These are phyloP conservation scores for Eulimnadia texana DNA, from an alignment of 1,140 invertebrate species.

Conservation along the genomic window DNA sequence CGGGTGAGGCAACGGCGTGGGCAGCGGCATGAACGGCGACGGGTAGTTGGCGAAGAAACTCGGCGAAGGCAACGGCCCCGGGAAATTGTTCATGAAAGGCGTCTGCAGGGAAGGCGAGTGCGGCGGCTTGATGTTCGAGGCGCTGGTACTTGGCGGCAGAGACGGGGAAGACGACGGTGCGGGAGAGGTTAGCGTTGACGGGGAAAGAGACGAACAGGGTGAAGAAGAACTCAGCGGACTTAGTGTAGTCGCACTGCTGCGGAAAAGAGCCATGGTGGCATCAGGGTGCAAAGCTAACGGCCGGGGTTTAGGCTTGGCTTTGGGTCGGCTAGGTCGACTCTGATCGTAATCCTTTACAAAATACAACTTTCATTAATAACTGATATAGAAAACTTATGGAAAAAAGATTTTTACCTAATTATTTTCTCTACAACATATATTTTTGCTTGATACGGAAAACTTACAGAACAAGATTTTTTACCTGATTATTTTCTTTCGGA, in stretches of 20 bases:
- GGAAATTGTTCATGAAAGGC: conserved; percentile 16
- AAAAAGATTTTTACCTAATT: too few relatives aligned
- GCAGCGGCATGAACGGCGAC: conserved; percentile 14
- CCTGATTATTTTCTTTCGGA: not conserved
- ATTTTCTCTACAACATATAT: too few relatives aligned
- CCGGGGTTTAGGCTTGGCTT: conserved; percentile 15
- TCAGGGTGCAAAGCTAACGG: conserved; percentile 14
- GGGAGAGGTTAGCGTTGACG: conserved; percentile 12
- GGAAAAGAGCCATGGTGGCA: conserved; percentile 9
- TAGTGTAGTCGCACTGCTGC: not conserved
- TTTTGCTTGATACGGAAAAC: too few relatives aligned
- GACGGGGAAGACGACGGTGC: conserved; percentile 14
- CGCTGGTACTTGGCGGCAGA: not conserved
- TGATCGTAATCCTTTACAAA: not conserved
- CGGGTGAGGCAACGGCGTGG: conserved; percentile 13
- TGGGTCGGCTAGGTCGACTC: not conserved
- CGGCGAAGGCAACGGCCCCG: conserved; percentile 9
- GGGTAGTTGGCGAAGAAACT: conserved; percentile 16
- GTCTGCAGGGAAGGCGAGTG: conserved; percentile 16
- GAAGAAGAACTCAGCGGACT: conserved; percentile 15
- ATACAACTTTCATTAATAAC: not conserved
- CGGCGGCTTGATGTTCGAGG: conserved; percentile 8
- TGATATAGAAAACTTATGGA: too few relatives aligned
- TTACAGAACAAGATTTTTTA: not conserved
- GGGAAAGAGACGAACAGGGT: conserved; percentile 8